phyloP scores from a whole-genome alignment of 2,797 vertebrate species.

The Phoxinus dragarum region DNA sequence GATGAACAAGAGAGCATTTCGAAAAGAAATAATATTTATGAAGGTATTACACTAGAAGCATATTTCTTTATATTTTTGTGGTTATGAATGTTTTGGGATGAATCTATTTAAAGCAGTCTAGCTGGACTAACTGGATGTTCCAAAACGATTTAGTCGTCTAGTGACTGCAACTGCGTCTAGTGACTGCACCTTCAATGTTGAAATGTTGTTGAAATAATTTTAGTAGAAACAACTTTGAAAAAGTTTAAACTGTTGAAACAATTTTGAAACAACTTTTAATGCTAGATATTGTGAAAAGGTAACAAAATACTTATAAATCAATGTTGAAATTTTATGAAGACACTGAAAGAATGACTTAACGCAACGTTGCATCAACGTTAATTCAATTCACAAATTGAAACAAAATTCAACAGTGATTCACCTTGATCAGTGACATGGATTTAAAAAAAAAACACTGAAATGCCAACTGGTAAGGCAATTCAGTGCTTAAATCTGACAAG shows the following conservation, averaged over 20 bases:
- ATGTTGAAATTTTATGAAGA: neutral
- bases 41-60: conserved; percentile 60
- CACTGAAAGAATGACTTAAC: neutral
- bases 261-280: neutral
- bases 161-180: too few species aligned
- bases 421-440: neutral
- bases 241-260: neutral
- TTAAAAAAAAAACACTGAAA: neutral
- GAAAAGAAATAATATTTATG: conserved; percentile 60
- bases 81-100: neutral
- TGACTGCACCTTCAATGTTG: neutral
- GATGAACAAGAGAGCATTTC: conserved; percentile 37
- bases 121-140: neutral
- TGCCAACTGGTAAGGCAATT: neutral
- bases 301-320: neutral
- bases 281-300: neutral
- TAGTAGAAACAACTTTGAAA: neutral
- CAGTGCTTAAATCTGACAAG: conserved; percentile 21
- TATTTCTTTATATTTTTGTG: neutral
- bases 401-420: neutral
- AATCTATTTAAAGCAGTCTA: conserved; percentile 14
- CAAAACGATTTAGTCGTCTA: neutral
- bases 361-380: neutral
- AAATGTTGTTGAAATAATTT: neutral
- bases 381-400: neutral